Base-by-base conservation (phyloP, 2,113 vertebrate genomes). In the Aplodontia rufa region DNA sequence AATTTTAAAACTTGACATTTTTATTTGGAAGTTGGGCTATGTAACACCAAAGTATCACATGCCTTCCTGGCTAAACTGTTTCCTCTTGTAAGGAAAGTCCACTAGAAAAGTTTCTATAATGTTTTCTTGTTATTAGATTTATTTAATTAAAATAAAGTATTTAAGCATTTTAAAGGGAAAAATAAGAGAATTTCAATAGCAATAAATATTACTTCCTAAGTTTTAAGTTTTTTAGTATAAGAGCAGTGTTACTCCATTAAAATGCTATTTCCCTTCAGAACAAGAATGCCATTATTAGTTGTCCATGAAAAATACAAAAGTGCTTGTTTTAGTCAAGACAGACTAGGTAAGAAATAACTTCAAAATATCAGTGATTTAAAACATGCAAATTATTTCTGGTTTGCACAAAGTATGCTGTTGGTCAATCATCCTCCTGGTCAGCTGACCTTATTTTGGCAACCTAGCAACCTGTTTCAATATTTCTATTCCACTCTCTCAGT, bases 271-370 rank as follows among this genome's bases (percentile, higher is more conserved):
- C 82, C 74, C 40, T 75, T 91, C 58, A 84, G 90, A 87, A 84
- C 72, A 78, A 92, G 49, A 94, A 90, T 87, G 37, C 45, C 45
- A 37, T n/a, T 62, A 55, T 92, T 92, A 92, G 58, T 82, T 87
- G 10, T 71, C 2, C 68, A 79, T 76, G 42, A 96, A 98, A 93
- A 94, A 90, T 80, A 87, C 94, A 95, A 84, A 24, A 69, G 58
- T 64, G 32, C 49, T 78, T 81, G 28, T 79, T 78, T 81, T 87
- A 74, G 78, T 76, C 78, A 92, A 92, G 49, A 76, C 35, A 93
- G 64, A 55, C 35, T 87, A 81, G 37, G 53, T 81, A 95, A 88
- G 69, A 92, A 87, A 84, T 68, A 91, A 86, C 35, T 37, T 92
- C 64, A 93, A 79, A 91, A 76, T 96, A 79, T 89, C 45, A 75